Evolutionary conservation across 2,888 invertebrate genomes (phyloP).

Genomic region (Gymnosoma rotundatum): DNA sequence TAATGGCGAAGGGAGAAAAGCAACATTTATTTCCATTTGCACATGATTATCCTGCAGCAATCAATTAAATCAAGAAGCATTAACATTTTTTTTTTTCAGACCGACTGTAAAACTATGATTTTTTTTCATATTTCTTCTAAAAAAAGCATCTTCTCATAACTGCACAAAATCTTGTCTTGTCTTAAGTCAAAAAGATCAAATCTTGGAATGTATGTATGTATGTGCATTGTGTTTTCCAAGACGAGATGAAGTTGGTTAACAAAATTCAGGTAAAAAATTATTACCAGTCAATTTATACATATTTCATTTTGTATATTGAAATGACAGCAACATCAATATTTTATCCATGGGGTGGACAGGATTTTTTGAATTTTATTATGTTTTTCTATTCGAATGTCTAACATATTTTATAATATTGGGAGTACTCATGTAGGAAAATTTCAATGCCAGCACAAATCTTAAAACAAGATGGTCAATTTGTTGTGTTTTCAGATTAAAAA

Average conservation of each 20-base stretch:
- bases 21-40: constrained; percentile 23
- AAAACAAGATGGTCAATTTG: no score
- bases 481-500: not conserved
- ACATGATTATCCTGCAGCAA: constrained; percentile 69
- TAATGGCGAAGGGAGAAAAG: not conserved
- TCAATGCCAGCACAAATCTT: no score
- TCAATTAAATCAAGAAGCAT: constrained; percentile 64
- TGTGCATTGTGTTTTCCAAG: constrained; percentile 16
- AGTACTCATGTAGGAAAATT: not conserved
- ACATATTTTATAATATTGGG: not conserved
- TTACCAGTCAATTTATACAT: constrained; percentile 52
- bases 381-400: not conserved
- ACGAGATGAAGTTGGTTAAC: not conserved
- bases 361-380: constrained; percentile 67
- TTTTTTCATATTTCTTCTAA: constrained; percentile 27
- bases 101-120: constrained; percentile 66
- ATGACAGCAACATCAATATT: constrained; percentile 68
- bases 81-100: constrained; percentile 50
- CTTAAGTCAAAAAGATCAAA: constrained; percentile 67
- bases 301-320: constrained; percentile 59
- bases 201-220: constrained; percentile 41
- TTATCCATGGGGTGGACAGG: constrained; percentile 69
- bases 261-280: not conserved
- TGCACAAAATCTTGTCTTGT: constrained; percentile 66
- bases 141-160: constrained; percentile 47